A percentile compares a stretch with the other conserved stretches of the same genome.
These are phyloP conservation scores for Eptesicus fuscus DNA, from an alignment of 2,113 vertebrate species.

Conservation along the genomic window DNA sequence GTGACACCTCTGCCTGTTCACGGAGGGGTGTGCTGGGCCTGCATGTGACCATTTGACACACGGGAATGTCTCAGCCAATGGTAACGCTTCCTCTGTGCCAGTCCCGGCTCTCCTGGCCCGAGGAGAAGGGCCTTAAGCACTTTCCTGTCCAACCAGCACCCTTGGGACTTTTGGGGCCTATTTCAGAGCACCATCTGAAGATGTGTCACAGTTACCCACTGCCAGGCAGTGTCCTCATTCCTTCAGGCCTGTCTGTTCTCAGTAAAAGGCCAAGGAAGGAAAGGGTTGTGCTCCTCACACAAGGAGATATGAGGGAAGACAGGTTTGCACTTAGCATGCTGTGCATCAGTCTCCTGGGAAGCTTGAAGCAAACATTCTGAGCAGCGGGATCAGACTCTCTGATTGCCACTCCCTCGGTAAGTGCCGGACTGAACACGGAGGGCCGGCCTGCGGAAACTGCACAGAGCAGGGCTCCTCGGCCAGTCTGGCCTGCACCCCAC, in stretches of 20 bases:
- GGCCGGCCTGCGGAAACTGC: background rate
- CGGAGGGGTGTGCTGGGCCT: background rate
- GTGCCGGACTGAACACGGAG: background rate
- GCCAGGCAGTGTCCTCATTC: fast-evolving
- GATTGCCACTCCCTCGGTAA: background rate
- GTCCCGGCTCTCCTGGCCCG: background rate
- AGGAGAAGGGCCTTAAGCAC: background rate
- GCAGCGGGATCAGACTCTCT: background rate
- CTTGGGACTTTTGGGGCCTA: background rate
- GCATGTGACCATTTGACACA: fast-evolving
- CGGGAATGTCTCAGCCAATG: background rate
- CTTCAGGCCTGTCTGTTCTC: background rate
- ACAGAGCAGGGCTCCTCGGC: background rate
- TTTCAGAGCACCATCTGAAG: background rate
- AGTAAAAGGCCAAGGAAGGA: background rate
- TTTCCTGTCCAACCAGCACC: background rate
- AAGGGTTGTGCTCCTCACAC: background rate
- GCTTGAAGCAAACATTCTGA: background rate
- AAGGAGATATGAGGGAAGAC: background rate
- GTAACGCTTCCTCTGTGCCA: background rate
- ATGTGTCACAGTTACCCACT: background rate
- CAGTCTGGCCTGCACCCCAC: background rate
- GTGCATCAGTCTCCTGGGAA: background rate
- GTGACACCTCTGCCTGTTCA: background rate
- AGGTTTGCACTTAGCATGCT: background rate